Percentiles rank a stretch among this genome's conserved stretches.
phyloP scores from a whole-genome alignment of 2,113 vertebrate genomes.

The Stomatorhinus ivindoensis region DNA sequence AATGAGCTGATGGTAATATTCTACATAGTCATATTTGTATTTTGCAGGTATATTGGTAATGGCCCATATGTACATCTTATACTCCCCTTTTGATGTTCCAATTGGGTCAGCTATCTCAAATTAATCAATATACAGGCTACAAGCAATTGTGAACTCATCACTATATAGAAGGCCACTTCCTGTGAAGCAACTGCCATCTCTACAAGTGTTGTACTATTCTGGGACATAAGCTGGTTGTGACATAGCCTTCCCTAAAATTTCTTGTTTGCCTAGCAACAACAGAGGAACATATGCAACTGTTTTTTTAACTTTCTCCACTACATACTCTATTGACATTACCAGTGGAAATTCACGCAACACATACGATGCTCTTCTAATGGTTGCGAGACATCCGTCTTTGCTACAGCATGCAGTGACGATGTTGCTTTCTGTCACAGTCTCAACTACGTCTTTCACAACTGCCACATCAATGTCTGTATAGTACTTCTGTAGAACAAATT shows the following conservation, averaged over 20 bases:
- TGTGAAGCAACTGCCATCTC: neutral
- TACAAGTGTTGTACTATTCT: neutral
- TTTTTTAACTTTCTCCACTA: neutral
- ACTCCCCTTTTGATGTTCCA: neutral
- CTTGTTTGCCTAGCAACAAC: neutral
- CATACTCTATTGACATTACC: slow-evolving; percentile 17
- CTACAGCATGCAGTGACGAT: neutral
- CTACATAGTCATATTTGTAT: neutral
- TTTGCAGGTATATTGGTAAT: neutral
- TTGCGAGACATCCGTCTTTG: neutral
- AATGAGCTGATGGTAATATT: neutral
- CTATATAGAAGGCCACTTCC: neutral
- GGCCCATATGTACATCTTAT: neutral
- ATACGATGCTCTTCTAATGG: slow-evolving; percentile 1
- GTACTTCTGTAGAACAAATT: neutral
- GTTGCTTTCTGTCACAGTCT: neutral
- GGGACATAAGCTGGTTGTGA: neutral
- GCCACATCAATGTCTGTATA: neutral
- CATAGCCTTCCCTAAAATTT: neutral
- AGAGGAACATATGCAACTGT: neutral
- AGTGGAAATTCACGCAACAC: slow-evolving; percentile 10
- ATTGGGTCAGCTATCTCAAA: neutral
- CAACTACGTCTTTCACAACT: neutral
- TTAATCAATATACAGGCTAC: neutral
- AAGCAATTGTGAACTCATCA: neutral